These are phyloP conservation scores for Pseudocheirus occidentalis DNA, from an alignment of 2,797 vertebrate genomes.

Conservation along the genomic window DNA sequence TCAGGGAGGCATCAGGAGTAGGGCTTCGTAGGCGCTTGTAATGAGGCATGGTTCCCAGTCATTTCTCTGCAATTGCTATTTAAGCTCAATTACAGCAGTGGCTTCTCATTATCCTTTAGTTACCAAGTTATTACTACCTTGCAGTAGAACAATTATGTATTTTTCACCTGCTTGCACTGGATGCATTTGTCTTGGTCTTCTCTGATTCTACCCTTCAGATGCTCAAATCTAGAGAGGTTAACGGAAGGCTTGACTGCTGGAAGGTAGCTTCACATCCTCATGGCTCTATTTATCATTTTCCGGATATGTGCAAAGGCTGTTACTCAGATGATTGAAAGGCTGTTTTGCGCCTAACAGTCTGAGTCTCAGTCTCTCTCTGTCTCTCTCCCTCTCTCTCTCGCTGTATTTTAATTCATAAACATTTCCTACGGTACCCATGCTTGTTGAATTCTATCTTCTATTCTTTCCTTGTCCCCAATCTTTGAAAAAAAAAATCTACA, in stretches of 20 bases:
- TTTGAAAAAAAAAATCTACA: background rate
- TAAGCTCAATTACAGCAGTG: constrained; percentile 42
- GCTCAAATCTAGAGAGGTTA: background rate
- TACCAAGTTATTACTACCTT: constrained; percentile 17
- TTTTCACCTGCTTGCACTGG: constrained; percentile 33
- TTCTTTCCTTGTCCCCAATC: background rate
- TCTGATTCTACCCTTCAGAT: constrained; percentile 5
- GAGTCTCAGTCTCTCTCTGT: constrained; percentile 3
- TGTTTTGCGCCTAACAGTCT: background rate
- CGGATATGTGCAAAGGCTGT: background rate
- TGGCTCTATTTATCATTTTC: background rate
- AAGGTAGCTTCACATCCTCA: background rate
- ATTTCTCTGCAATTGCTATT: constrained; percentile 41
- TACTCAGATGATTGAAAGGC: background rate
- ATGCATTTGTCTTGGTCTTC: constrained; percentile 29
- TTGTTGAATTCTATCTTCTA: background rate
- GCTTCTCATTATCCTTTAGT: constrained; percentile 42
- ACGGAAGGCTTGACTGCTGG: fast-evolving
- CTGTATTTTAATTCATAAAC: background rate
- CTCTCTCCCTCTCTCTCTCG: background rate
- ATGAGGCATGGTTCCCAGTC: constrained; percentile 49
- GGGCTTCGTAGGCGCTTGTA: constrained; percentile 26
- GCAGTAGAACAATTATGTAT: constrained; percentile 10
- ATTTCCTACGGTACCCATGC: background rate
- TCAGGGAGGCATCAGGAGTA: background rate